Evolutionary conservation across 2,888 invertebrate species (phyloP).

Genomic region (Girardia tigrina): DNA sequence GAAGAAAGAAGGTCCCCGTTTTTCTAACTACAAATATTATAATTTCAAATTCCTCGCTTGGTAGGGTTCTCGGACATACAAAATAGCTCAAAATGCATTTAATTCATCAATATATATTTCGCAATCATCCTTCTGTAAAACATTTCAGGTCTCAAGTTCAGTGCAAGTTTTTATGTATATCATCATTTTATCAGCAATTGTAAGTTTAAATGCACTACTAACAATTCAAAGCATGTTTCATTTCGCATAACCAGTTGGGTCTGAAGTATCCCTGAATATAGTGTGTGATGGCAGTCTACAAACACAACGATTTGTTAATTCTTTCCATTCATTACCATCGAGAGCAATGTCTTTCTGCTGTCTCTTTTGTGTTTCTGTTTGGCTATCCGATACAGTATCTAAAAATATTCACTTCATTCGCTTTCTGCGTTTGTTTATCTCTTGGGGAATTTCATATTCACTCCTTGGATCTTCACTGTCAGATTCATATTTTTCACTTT

Average conservation of each 20-base stretch:
- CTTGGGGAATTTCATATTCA: slow-evolving; percentile 10
- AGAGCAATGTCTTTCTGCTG: background rate
- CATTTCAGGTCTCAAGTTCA: background rate
- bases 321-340: background rate
- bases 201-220: background rate
- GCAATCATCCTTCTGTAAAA: background rate
- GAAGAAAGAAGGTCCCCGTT: background rate
- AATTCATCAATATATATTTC: too few species aligned
- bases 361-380: slow-evolving; percentile 6
- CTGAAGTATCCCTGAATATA: background rate
- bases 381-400: background rate
- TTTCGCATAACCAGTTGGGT: background rate
- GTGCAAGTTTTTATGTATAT: slow-evolving; percentile 1
- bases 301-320: background rate
- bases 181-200: slow-evolving; percentile 14
- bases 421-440: slow-evolving; percentile 7
- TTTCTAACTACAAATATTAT: background rate
- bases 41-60: background rate
- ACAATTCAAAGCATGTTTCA: background rate
- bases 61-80: too few species aligned
- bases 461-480: background rate
- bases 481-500: background rate
- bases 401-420: slow-evolving; percentile 2
- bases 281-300: background rate
- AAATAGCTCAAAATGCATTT: too few species aligned